Base-by-base conservation (phyloP, 1,140 invertebrate genomes). In the Cataglyphis hispanica region DNA sequence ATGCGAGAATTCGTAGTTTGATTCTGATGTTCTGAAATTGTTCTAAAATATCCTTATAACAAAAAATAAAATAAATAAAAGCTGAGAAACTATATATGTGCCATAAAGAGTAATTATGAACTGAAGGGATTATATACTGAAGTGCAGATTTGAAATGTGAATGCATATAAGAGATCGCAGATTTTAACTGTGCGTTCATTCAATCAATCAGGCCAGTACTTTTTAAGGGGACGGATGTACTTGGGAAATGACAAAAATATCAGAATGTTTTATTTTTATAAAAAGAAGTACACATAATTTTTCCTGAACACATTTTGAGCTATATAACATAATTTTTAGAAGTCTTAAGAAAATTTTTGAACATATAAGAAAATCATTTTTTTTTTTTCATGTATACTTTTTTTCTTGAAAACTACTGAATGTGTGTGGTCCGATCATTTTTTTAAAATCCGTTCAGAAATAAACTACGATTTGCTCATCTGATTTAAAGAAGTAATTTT, bases 81-180 rank as follows among this genome's bases (percentile, higher is more conserved):
- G 25, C 66, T 81, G 37, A 81, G 22, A 72, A 72, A 81, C 53
- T 72, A 60, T 50, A 50, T 50, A 50, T 67, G 78, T 81, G 78
- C 37, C 66, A 81, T 72, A 72, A 81, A 81, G 50, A 81, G 4
- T 72, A 72, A 81, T 70, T 81, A 81, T 56, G 34, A 27, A 61
- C 25, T 58, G 16, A 40, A 19, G 11, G 19, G 27, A 70, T 72
- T 16, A 19, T 40, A 31, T 31, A 70, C 46, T 60, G 25, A 78
- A 46, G 27, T 58, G 58, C 6, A 13, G 5, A 80, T 56, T 31
- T 37, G 19, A 67, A 80, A 7, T 60, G 50, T 3, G n/a, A 61
- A 22, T 31, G n/a, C n/a, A 31, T 72, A 13, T 74, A 27, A 25
- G 4, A n/a, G 19, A 53, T n/a, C 13, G 16, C 16, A 2, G 16